These are phyloP conservation scores for Bombus soroeensis DNA, from an alignment of 1,140 invertebrate species.

Conservation along the genomic window DNA sequence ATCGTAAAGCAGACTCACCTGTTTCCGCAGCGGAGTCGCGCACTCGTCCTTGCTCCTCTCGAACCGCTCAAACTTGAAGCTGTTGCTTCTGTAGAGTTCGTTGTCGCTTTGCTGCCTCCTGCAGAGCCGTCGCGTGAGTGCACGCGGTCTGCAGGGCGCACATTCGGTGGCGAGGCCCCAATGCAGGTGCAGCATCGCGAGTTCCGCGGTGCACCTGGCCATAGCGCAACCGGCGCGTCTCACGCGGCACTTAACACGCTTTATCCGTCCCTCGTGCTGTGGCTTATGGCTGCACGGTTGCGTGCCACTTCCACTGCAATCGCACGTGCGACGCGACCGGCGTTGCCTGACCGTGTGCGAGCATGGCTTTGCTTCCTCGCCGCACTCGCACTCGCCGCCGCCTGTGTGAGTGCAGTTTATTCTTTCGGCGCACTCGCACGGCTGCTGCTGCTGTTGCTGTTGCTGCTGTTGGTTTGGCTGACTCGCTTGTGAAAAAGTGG, in stretches of 20 bases:
- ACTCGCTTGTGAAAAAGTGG: conserved; percentile 40
- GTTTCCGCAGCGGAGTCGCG: conserved; percentile 68
- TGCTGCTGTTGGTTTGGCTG: conserved; percentile 55
- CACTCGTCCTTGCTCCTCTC: conserved; percentile 87
- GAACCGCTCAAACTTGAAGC: conserved; percentile 92
- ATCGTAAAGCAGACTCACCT: conserved; percentile 61
- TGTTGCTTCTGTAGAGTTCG: conserved; percentile 91
- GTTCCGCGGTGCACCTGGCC: conserved; percentile 79
- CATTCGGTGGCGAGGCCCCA: conserved; percentile 80
- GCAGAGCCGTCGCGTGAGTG: conserved; percentile 87
- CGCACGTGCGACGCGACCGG: conserved; percentile 71
- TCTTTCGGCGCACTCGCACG: conserved; percentile 70
- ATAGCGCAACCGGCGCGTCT: conserved; percentile 79
- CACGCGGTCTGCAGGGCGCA: conserved; percentile 79
- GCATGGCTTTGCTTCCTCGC: conserved; percentile 73
- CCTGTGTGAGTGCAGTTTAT: conserved; percentile 63
- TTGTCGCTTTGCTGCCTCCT: conserved; percentile 87
- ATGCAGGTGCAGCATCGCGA: conserved; percentile 79
- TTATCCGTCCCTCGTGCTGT: conserved; percentile 76
- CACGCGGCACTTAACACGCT: conserved; percentile 79
- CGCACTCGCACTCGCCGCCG: conserved; percentile 73
- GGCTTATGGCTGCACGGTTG: conserved; percentile 76
- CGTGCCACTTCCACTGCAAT: conserved; percentile 66
- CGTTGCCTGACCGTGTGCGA: conserved; percentile 75
- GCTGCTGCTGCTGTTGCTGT: conserved; percentile 50